Base-by-base conservation (phyloP, 2,888 invertebrate genomes). In the Cryptocheilus praepositus region DNA sequence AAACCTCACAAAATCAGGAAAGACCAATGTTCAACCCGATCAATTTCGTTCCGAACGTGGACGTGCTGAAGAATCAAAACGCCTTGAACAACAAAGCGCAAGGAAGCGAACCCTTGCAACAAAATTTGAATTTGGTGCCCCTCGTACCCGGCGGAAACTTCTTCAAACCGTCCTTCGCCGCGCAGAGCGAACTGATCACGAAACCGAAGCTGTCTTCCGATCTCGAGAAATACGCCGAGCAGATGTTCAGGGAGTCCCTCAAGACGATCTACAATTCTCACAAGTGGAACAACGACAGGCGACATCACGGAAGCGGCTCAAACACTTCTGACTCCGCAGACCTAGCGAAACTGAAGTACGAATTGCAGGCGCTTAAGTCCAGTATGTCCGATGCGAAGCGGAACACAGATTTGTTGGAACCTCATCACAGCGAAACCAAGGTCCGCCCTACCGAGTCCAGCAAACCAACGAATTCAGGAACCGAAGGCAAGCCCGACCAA, bases 181-280 rank as follows among this genome's bases (percentile, higher is more conserved):
- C 82, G 2, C 83, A 86, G 53, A 73, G 62, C 18, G 85, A 88
- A 16, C 68, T 86, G 1, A 22, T 79, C 0, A 74, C 73, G 0
- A 88, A 88, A 21, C 86, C 86, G 2, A 86, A 87, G 28, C 62
- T 87, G 8, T 79, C 74, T 19, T 81, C 82, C 0, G 88, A 89
- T 36, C 67, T 88, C 11, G 86, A 85, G 25, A 86, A 83, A 5
- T 88, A 88, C 64, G 89, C 88, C 0, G 86, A 88, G 59, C 88
- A 89, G 55, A 88, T 89, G 87, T 83, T 89, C 63, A 87, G 84
- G 44, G 88, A 89, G 64, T 89, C 89, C 0, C 55, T 88, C 55
- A 85, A 83, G 68, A 88, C 89, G 0, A 88, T 88, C 19, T 88
- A 89, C 62, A 88, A 84, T 54, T 83, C 87, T 0, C 88, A 88